Evolutionary conservation across 2,888 invertebrate species (phyloP), one percentile per base, ranked within the genome.

Genomic region (Andrena minutula): DNA sequence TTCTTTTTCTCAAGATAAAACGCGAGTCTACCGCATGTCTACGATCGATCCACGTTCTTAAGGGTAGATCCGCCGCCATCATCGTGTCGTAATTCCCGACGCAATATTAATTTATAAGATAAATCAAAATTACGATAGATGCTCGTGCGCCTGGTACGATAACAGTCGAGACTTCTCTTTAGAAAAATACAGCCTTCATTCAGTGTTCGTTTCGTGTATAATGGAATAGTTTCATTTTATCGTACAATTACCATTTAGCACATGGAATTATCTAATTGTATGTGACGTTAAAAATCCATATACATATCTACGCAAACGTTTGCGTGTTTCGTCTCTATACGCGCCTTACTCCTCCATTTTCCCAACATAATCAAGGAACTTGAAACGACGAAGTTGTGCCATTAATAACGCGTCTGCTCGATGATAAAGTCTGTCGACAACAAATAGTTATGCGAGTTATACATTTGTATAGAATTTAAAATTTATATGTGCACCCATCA

Each of bases 401-500:
- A 20, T 12, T 10, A 30, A 30, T 65, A n/a, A 70, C 47, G 41
- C 10, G 41, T 47, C 56, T 58, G 26, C 16, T 23, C n/a, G 20
- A 58, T 47, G 58, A 69, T n/a, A 7, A 41, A n/a, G 28, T 47
- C 5, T 28, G n/a, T 20, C 5, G 20, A 20, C 26, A 20, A 28
- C 53, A 20, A 20, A 49, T 49, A 71, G 32, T 32, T 32, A 8
- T 32, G 35, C n/a, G 10, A 10, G 12, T 35, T 32, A 35, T 56
- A 26, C 16, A 58, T 8, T 41, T 26, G 4, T 47, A 47, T 28
- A 72, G 61, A 72, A 49, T 47, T 47, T 47, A 7, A 41, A 16
- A n/a, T 63, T 61, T 49, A 51, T 32, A 32, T 16, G 12, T 35
- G 53, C 23, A 26, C 2, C 16, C 2, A 61, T 72, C 61, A 71